These are phyloP conservation scores for Wasmannia auropunctata DNA, from an alignment of 1,140 invertebrate species.

Conservation along the genomic window DNA sequence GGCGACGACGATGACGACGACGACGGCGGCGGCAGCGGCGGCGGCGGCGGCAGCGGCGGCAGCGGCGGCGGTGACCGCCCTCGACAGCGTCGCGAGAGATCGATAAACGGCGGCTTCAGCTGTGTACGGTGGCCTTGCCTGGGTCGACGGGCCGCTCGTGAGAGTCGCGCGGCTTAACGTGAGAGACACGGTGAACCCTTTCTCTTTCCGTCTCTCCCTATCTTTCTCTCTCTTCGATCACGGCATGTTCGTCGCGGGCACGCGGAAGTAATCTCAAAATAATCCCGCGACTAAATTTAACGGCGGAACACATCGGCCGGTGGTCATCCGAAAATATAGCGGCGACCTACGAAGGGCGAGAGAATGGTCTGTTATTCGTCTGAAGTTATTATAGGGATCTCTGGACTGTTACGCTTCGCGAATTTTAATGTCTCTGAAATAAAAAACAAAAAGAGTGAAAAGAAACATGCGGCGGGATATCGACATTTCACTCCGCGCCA, in stretches of 20 bases:
- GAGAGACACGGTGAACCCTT: constrained; percentile 6
- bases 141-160: constrained; percentile 31
- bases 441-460: too few relatives aligned
- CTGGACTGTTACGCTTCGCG: not conserved
- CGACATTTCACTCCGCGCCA: not conserved
- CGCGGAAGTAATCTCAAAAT: constrained; percentile 46
- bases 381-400: not conserved
- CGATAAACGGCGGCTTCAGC: constrained; percentile 54
- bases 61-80: constrained; percentile 13
- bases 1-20: not conserved
- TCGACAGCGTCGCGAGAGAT: constrained; percentile 35
- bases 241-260: not conserved
- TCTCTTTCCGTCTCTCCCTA: not conserved
- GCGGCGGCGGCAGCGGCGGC: not conserved
- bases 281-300: constrained; percentile 52
- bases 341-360: not conserved
- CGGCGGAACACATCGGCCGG: constrained; percentile 9
- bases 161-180: not conserved
- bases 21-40: not conserved
- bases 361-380: not conserved
- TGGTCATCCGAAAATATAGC: constrained; percentile 20
- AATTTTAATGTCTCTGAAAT: not conserved
- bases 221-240: not conserved
- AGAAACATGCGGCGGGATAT: not conserved
- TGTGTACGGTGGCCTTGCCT: constrained; percentile 44